These are phyloP conservation scores for Nycticryphes semicollaris DNA, from an alignment of 2,113 vertebrate genomes.

Conservation along the genomic window DNA sequence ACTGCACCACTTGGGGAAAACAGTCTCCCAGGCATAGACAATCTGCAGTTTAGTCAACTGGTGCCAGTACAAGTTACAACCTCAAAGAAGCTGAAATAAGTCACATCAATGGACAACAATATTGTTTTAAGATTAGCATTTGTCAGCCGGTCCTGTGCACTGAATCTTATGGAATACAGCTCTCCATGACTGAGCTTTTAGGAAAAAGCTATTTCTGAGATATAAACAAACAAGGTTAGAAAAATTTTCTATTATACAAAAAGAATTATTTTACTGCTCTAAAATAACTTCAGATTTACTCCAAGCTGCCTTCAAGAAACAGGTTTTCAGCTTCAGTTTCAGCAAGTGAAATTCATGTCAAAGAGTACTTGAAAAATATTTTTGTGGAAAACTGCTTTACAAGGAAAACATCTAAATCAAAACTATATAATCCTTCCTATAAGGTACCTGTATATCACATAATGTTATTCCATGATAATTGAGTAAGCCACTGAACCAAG, in stretches of 20 bases:
- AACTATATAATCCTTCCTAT: background rate
- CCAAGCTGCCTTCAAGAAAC: background rate
- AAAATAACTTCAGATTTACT: background rate
- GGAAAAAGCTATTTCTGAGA: background rate
- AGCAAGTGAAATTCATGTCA: background rate
- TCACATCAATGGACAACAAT: background rate
- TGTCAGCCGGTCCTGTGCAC: background rate
- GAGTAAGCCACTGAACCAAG: background rate
- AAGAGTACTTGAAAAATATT: background rate
- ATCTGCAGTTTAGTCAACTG: background rate
- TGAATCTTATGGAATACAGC: background rate
- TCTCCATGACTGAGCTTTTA: background rate
- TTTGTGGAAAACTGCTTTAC: background rate
- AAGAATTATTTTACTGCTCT: background rate
- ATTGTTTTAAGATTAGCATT: background rate
- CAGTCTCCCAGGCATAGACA: background rate
- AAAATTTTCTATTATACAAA: background rate
- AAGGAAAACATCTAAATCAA: background rate
- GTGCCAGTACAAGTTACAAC: background rate
- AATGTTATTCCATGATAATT: too few relatives aligned
- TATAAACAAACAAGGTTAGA: background rate
- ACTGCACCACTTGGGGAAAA: background rate
- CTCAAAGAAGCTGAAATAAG: background rate
- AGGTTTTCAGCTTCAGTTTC: background rate
- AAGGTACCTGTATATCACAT: background rate